Evolutionary conservation across 2,113 vertebrate genomes (phyloP), one percentile per base, ranked within the genome.

Genomic region (Polypterus senegalus): DNA sequence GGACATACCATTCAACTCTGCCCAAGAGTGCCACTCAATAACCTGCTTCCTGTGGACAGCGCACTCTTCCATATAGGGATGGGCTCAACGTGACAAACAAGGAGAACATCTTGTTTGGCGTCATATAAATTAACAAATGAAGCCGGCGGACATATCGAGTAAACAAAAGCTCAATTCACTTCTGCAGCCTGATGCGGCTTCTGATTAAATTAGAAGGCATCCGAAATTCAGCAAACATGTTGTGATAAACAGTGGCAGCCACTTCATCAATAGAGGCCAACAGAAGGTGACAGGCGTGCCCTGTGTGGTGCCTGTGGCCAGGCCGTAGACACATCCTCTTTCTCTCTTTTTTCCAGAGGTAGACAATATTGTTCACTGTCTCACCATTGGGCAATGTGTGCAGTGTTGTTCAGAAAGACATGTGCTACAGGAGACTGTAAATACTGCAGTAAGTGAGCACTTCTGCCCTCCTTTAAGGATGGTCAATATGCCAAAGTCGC

Each of bases 101-200:
- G 70, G 81, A 88, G 88, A 90, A 89, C 85, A 90, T 86, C 71
- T 61, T 58, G 61, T 82, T 76, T 88, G 85, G 84, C 82, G 58
- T 76, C 69, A 59, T 74, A 79, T 58, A 84, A 86, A 85, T 89
- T 84, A 86, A 86, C 89, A 81, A 81, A 78, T 72, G 80, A 73
- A 80, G 83, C 10, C 74, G 7, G 75, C 76, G 74, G 69, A 79
- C 76, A 71, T 73, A 81, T 79, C 59, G 68, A 79, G 80, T 79
- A 79, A 81, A 86, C 78, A 71, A 80, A 84, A 72, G 69, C 75
- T 77, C 76, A 69, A 78, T 78, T 63, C 66, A 79, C 64, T 65
- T 79, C 79, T 75, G 72, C 71, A 80, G 67, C 76, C 80, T 76
- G 77, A 78, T 77, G 76, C 69, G 67, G 66, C 60, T 62, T 49